Base-by-base conservation (phyloP, 1,140 invertebrate species). In the Plutomurus gul region DNA sequence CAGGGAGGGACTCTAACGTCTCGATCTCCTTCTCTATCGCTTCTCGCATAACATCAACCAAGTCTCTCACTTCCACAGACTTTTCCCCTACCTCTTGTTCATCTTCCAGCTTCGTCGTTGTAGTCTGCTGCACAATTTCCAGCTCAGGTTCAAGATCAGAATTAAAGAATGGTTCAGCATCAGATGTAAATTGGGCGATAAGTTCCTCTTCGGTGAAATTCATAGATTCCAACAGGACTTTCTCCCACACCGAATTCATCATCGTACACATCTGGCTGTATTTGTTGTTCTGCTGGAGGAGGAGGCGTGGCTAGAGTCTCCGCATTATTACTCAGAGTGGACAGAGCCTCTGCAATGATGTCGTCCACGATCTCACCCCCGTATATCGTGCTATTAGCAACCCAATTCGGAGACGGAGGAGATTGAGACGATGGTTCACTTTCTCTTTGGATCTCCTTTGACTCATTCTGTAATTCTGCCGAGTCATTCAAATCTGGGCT, bases 291-390 rank as follows among this genome's bases (percentile, higher is more conserved):
- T 72, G 70, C 4, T 5, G 33, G 40, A 11, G 22, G 22, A 70
- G 22, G 60, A 51, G 47, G 47, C 6, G 47, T 8, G 6, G 6
- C 16, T 6, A 51, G 25, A n/a, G 11, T n/a, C 13, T 6, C 4
- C 16, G 27, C 1, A 33, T 65, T n/a, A 20, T 1, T 39, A 39
- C 33, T 71, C 18, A 81, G 39, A 0, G 76, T 49, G 16, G 77
- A 74, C 16, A 82, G n/a, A 30, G 81, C 81, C 20, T 76, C 74
- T n/a, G 78, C 56, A 60, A 82, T 77, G 4, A 82, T 78, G 18
- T 82, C 78, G 43, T 79, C 77, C 7, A 81, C 80, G 39, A 60
- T 39, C 3, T 70, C 73, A 60, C 74, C 37, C 16, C 71, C 56
- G 18, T 60, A 33, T n/a, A n/a, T n/a, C n/a, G n/a, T 11, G 27